These are phyloP conservation scores for Anas bahamensis DNA, from an alignment of 2,797 vertebrate genomes.

Conservation along the genomic window DNA sequence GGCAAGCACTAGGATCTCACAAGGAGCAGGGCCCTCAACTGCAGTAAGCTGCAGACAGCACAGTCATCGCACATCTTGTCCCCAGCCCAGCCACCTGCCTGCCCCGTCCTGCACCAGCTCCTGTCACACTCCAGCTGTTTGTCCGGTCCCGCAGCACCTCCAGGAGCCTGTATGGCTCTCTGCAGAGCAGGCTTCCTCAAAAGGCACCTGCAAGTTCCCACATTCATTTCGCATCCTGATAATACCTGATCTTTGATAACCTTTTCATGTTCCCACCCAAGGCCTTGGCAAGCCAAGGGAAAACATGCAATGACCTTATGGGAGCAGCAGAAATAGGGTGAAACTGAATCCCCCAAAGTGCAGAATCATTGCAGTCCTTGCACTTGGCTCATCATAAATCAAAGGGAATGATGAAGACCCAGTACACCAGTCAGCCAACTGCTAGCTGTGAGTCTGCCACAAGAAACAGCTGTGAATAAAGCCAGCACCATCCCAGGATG, in stretches of 20 bases:
- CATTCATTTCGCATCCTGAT: not conserved
- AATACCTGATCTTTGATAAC: not conserved
- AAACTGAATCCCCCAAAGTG: not conserved
- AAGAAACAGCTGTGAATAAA: not conserved
- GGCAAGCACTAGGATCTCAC: accelerated
- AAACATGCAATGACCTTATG: not conserved
- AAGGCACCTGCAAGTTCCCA: not conserved
- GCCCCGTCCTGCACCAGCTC: not conserved
- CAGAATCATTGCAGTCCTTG: not conserved
- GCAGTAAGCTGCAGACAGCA: not conserved
- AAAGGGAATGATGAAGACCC: not conserved
- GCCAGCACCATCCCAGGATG: not conserved
- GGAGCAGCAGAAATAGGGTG: not conserved
- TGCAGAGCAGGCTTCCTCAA: not conserved
- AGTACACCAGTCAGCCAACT: not conserved
- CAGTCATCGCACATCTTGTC: accelerated
- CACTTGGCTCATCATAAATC: not conserved
- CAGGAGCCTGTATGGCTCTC: not conserved
- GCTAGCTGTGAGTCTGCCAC: not conserved
- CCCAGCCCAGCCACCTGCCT: not conserved
- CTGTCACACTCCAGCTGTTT: not conserved
- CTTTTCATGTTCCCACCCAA: not conserved
- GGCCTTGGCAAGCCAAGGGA: not conserved
- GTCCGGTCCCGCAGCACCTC: accelerated
- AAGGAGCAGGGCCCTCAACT: not conserved